A percentile compares a stretch with the other conserved stretches of the same genome.
Evolutionary conservation across 2,888 invertebrate genomes (phyloP).

Genomic region (Lasioglossum lativentre): DNA sequence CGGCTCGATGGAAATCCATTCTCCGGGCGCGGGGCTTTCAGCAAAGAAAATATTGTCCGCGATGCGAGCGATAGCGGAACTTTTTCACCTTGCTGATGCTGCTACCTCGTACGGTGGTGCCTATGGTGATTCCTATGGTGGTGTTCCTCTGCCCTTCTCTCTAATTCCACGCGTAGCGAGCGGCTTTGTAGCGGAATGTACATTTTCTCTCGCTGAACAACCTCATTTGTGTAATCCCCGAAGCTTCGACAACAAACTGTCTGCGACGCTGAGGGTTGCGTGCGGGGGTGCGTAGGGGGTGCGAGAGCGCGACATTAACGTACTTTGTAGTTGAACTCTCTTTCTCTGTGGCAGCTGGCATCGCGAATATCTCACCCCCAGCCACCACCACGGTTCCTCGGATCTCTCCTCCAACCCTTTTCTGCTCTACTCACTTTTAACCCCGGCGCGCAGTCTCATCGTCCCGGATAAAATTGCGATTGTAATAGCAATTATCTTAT

Average conservation of each 20-base stretch:
- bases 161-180: conserved; percentile 69
- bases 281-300: conserved; percentile 38
- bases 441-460: conserved; percentile 43
- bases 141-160: conserved; percentile 36
- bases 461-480: conserved; percentile 76
- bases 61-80: conserved; percentile 63
- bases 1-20: conserved; percentile 70
- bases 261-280: conserved; percentile 62
- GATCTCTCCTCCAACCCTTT: conserved; percentile 19
- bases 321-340: conserved; percentile 74
- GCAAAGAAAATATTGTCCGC: conserved; percentile 73
- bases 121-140: not conserved
- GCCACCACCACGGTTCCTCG: not conserved
- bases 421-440: conserved; percentile 20
- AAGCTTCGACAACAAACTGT: conserved; percentile 80
- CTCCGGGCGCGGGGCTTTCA: conserved; percentile 64
- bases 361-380: not conserved
- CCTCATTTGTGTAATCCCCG: conserved; percentile 80
- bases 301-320: conserved; percentile 74
- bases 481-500: conserved; percentile 81
- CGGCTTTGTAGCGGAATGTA: conserved; percentile 74
- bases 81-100: conserved; percentile 59
- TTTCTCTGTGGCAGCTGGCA: conserved; percentile 1
- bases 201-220: conserved; percentile 76
- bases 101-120: not conserved